Percentiles rank a stretch among this genome's conserved stretches.
phyloP scores from a whole-genome alignment of 2,888 invertebrate species.

The Tipula helvola region DNA sequence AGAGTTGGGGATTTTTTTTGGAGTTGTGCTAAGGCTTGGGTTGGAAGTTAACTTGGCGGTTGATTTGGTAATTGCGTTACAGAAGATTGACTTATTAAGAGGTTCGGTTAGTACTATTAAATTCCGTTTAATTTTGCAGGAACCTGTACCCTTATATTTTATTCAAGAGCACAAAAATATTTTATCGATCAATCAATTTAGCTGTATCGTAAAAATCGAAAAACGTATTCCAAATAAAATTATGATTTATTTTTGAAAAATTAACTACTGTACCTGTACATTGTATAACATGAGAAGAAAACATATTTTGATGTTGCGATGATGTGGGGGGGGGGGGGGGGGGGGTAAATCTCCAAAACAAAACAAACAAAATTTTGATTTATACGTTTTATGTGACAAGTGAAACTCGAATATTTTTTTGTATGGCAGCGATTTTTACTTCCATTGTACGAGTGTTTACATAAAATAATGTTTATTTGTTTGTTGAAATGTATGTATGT shows the following conservation, averaged over 20 bases:
- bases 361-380: not conserved
- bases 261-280: not conserved
- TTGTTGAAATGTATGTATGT: not conserved
- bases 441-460: too few relatives aligned
- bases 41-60: too few relatives aligned
- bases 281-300: not conserved
- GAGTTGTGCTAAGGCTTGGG: too few relatives aligned
- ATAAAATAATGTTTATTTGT: not conserved
- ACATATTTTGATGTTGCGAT: not conserved
- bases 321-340: not conserved
- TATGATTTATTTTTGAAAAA: not conserved
- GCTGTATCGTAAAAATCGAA: not conserved
- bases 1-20: too few relatives aligned
- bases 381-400: not conserved
- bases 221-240: not conserved
- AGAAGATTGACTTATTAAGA: too few relatives aligned
- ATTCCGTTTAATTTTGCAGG: not conserved
- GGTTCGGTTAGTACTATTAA: too few relatives aligned
- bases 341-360: not conserved
- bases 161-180: not conserved
- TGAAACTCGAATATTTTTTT: not conserved
- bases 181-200: not conserved
- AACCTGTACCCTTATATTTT: not conserved
- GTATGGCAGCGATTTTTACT: too few relatives aligned
- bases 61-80: too few relatives aligned